Evolutionary conservation across 2,888 invertebrate species (phyloP).

Genomic region (Conomelus anceps): DNA sequence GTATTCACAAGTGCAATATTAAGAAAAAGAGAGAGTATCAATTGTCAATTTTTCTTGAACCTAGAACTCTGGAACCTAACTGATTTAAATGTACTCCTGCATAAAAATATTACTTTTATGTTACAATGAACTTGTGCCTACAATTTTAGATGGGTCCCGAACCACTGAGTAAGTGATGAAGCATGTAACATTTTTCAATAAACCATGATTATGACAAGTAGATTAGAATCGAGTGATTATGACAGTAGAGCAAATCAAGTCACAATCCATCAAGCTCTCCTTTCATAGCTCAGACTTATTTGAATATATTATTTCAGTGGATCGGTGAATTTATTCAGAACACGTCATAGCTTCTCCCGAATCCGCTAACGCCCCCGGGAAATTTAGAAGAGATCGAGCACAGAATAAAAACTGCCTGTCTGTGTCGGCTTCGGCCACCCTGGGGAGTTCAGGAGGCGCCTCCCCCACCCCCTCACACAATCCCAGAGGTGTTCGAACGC

Average conservation of each 20-base stretch:
- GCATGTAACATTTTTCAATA: no score
- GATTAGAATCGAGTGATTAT: background rate
- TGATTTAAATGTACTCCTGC: no score
- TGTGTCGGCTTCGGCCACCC: constrained; percentile 5
- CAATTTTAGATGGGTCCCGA: no score
- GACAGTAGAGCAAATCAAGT: background rate
- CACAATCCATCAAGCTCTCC: background rate
- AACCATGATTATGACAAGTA: no score
- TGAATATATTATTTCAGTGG: background rate
- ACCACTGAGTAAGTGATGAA: no score
- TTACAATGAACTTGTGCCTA: no score
- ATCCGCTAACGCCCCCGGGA: background rate
- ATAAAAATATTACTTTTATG: no score
- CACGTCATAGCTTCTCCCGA: background rate
- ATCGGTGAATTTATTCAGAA: background rate
- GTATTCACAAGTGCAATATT: no score
- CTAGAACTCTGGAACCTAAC: no score
- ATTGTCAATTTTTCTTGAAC: no score
- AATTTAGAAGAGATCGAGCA: background rate
- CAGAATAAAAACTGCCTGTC: constrained; percentile 3
- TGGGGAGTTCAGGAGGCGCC: constrained; percentile 5
- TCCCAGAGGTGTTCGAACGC: background rate
- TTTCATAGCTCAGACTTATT: background rate
- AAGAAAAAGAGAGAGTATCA: no score
- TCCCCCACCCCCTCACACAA: background rate